Base-by-base conservation (phyloP, 2,797 vertebrate genomes). In the Muscicapa striata region DNA sequence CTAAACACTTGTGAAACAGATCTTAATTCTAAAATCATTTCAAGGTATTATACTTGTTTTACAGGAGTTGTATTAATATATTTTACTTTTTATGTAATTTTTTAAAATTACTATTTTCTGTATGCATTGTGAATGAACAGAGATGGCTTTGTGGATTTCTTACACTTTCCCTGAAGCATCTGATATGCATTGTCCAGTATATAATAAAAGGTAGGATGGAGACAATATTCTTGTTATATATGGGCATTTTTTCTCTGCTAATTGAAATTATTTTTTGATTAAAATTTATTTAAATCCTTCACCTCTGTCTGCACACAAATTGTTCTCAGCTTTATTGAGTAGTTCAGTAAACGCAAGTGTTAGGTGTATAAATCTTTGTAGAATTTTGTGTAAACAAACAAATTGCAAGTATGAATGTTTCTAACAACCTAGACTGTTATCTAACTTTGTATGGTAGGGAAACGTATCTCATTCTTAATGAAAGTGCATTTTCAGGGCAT, bases 71-170 rank as follows among this genome's bases (percentile, higher is more conserved):
- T 72, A 66, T 61, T 76, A 61, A 86, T 61, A 40, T 27, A 72
- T 76, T 85, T 90, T 54, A 51, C 22, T 82, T 57, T 9, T 18
- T 70, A 87, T 40, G 26, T 19, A 62, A 54, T 54, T 40, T 66
- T 79, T 46, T 26, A 54, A 29, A 27, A 48, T 41, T 84, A 51
- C 10, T 55, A 2, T 67, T 79, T 90, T 51, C 46, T 48, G n/a
- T 0, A 3, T 21, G 6, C 30, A 76, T 41, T 86, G 38, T 77
- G 58, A 89, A 91, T 72, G 55, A 95, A 78, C 36, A 54, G 15
- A 85, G 85, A 85, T 67, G 41, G 15, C 87, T 91, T 74, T 76
- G 26, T 49, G 10, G n/a, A 91, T 95, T 95, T 89, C 48, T 87
- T 93, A 45, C 26, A 54, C 40, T 87, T 94, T 63, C 49, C 49